Percentiles rank a stretch among this genome's conserved stretches.
Conservation (phyloP, 1,140 invertebrate species). For the Drosophila bocqueti region DNA sequence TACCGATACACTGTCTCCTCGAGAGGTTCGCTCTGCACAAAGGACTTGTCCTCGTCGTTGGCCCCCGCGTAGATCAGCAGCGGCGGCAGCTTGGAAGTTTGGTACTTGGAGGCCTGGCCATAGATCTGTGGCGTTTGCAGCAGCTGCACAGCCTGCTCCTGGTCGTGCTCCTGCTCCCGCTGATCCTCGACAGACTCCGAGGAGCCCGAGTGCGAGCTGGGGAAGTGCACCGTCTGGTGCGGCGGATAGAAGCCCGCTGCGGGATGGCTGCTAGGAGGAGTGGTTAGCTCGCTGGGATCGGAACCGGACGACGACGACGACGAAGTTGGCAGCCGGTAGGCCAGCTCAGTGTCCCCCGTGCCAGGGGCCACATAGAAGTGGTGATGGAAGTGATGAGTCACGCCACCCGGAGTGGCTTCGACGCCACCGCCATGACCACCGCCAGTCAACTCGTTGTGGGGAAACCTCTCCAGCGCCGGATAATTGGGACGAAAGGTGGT, state of each 20-base stretch:
- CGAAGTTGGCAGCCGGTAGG: conserved; percentile 7
- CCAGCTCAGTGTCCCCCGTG: conserved; percentile 22
- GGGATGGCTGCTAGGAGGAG: conserved; percentile 5
- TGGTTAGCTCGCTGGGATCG: conserved; percentile 20
- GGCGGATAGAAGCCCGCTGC: neutral
- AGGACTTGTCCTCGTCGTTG: conserved; percentile 58
- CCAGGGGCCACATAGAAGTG: conserved; percentile 82
- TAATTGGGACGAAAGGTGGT: conserved; percentile 77
- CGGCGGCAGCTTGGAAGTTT: conserved; percentile 58
- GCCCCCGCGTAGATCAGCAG: conserved; percentile 69
- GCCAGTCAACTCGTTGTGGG: conserved; percentile 18
- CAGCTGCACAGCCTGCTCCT: conserved; percentile 38
- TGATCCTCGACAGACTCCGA: conserved; percentile 51
- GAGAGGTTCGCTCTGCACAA: conserved; percentile 76
- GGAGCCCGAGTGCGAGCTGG: conserved; percentile 40
- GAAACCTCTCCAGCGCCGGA: conserved; percentile 55
- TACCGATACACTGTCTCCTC: conserved; percentile 73
- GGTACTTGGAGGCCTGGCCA: conserved; percentile 46
- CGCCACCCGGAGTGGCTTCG: conserved; percentile 10
- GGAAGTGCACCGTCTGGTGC: conserved; percentile 49
- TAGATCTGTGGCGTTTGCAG: conserved; percentile 54
- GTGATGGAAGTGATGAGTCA: conserved; percentile 85
- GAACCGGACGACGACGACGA: neutral
- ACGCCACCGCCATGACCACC: neutral
- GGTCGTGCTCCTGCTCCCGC: neutral